A percentile compares a stretch with the other conserved stretches of the same genome.
Evolutionary conservation across 2,888 invertebrate species (phyloP).

Genomic region (Silvanus unidentatus): DNA sequence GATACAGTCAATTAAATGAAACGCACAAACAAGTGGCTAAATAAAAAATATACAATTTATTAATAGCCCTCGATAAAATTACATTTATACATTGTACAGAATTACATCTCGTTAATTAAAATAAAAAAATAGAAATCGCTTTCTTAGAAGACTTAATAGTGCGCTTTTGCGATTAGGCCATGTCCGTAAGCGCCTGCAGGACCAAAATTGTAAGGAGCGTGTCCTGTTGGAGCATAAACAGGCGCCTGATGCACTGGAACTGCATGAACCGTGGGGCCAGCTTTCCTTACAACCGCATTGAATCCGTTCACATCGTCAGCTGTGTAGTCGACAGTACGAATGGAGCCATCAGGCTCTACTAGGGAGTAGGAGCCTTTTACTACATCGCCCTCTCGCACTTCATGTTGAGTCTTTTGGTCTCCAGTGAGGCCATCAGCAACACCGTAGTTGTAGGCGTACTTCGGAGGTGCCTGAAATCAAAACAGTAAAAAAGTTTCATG

Average conservation of each 20-base stretch:
- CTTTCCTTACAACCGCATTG: slow-evolving; percentile 41
- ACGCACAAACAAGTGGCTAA: too few relatives aligned
- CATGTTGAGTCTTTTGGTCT: slow-evolving; percentile 40
- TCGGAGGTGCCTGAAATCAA: slow-evolving; percentile 36
- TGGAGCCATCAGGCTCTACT: slow-evolving; percentile 51
- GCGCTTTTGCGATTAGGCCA: neutral
- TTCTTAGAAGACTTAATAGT: too few relatives aligned
- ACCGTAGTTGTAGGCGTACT: slow-evolving; percentile 42
- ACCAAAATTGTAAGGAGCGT: neutral
- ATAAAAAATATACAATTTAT: too few relatives aligned
- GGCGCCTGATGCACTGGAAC: slow-evolving; percentile 28
- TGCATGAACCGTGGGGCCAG: slow-evolving; percentile 48
- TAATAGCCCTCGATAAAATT: too few relatives aligned
- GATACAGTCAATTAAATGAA: too few relatives aligned
- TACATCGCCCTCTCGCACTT: slow-evolving; percentile 41
- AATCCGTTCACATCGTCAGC: slow-evolving; percentile 54
- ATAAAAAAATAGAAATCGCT: too few relatives aligned
- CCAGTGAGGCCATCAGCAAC: slow-evolving; percentile 41
- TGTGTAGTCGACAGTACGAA: slow-evolving; percentile 52
- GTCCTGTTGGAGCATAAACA: neutral
- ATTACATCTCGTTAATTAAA: too few relatives aligned
- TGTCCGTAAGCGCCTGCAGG: neutral
- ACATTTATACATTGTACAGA: too few relatives aligned
- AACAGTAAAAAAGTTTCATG: neutral
- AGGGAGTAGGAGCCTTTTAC: slow-evolving; percentile 48